These are phyloP conservation scores for Varroa destructor DNA, from an alignment of 1,140 invertebrate genomes.

Conservation along the genomic window DNA sequence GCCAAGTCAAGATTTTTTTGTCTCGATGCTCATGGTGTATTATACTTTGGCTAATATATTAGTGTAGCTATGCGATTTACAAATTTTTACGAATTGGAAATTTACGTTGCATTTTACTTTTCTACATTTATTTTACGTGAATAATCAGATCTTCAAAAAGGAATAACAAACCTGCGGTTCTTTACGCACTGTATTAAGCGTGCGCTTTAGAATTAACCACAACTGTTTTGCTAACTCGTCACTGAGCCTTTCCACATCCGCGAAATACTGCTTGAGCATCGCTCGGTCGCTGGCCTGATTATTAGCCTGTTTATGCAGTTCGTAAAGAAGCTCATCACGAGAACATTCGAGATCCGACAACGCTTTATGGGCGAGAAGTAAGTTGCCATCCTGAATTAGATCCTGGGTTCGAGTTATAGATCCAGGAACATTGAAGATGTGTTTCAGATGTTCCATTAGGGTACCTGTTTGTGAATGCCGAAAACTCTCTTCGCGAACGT, in stretches of 20 bases:
- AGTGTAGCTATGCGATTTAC: no score
- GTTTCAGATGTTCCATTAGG: constrained; percentile 92
- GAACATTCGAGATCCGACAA: constrained; percentile 90
- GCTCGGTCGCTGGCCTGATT: constrained; percentile 72
- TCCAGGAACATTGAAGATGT: constrained; percentile 93
- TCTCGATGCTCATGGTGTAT: no score
- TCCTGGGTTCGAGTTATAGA: constrained; percentile 86
- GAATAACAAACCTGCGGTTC: constrained; percentile 50
- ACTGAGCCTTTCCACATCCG: constrained; percentile 80
- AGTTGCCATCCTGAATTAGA: constrained; percentile 84
- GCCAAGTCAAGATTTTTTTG: no score
- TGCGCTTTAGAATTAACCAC: constrained; percentile 69
- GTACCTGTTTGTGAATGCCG: constrained; percentile 83
- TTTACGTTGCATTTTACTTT: no score
- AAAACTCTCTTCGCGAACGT: constrained; percentile 79
- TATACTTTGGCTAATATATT: no score
- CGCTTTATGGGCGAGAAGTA: constrained; percentile 78
- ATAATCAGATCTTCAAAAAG: no score
- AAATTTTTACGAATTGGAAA: no score
- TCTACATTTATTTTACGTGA: no score
- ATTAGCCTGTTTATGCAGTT: constrained; percentile 82
- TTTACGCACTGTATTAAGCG: constrained; percentile 80
- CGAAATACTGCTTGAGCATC: constrained; percentile 80
- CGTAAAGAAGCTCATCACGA: constrained; percentile 82
- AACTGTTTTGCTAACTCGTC: constrained; percentile 73